phyloP scores from a whole-genome alignment of 2,888 invertebrate genomes.

The Melipona bicolor region DNA sequence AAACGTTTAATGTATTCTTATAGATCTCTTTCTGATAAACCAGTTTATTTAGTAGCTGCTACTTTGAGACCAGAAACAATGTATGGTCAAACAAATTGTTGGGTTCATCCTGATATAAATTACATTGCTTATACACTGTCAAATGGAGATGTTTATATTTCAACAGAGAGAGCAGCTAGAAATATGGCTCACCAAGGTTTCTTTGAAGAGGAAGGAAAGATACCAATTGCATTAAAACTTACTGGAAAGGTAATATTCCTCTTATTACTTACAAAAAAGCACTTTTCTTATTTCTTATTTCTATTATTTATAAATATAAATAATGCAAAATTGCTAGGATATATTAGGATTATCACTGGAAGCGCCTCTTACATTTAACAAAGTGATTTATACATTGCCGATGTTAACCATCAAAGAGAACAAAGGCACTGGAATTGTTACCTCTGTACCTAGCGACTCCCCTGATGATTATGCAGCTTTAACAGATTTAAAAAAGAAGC shows the following conservation, averaged over 20 bases:
- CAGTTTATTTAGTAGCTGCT: constrained; percentile 96
- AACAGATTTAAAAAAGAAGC: constrained; percentile 97
- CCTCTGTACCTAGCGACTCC: constrained; percentile 99
- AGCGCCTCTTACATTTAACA: constrained; percentile 94
- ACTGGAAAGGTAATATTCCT: constrained; percentile 86
- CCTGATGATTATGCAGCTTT: constrained; percentile 99
- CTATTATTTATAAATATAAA: constrained; percentile 8
- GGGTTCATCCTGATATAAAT: constrained; percentile 97
- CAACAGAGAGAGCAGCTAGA: constrained; percentile 94
- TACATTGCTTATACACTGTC: constrained; percentile 94
- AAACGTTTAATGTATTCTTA: constrained; percentile 66
- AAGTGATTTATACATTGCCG: constrained; percentile 95
- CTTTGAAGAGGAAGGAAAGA: constrained; percentile 91
- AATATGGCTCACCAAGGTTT: constrained; percentile 99
- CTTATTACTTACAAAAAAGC: background rate
- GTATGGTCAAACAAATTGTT: constrained; percentile 99
- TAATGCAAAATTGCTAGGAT: constrained; percentile 84
- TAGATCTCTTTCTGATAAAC: constrained; percentile 85
- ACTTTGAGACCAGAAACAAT: constrained; percentile 99
- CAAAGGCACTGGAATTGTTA: constrained; percentile 99
- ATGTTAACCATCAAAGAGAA: constrained; percentile 99
- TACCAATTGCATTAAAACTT: constrained; percentile 89
- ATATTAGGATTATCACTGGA: constrained; percentile 93
- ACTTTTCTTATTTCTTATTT: no score
- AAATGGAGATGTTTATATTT: constrained; percentile 92